Evolutionary conservation across 2,797 vertebrate genomes (phyloP).

Genomic region (Kryptolebias ocellatus): DNA sequence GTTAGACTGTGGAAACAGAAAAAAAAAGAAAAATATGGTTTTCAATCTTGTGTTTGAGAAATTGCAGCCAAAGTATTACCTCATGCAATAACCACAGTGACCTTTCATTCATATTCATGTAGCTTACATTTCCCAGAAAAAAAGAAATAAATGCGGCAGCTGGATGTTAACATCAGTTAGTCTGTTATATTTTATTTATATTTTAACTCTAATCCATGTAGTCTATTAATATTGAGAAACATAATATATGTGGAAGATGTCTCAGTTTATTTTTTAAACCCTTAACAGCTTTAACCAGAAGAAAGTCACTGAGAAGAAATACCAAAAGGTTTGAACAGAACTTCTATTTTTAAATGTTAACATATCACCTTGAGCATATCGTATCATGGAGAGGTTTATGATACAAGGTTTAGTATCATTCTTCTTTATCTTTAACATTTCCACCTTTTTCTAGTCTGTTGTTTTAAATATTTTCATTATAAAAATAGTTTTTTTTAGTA

Average conservation of each 20-base stretch:
- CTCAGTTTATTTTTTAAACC: constrained; percentile 25
- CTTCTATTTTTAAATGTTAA: too few species aligned
- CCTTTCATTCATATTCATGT: constrained; percentile 31
- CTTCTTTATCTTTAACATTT: too few species aligned
- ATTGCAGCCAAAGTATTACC: constrained; percentile 40
- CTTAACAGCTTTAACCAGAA: neutral
- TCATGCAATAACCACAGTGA: constrained; percentile 33
- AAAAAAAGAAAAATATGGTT: constrained; percentile 27
- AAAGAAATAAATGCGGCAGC: neutral
- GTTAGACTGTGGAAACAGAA: constrained; percentile 42
- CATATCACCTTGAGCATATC: too few species aligned
- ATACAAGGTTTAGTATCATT: too few species aligned
- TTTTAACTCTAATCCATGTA: constrained; percentile 34
- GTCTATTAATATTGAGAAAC: constrained; percentile 22
- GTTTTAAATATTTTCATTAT: too few species aligned
- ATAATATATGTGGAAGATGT: neutral
- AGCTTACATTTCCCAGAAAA: constrained; percentile 13
- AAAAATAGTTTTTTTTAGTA: too few species aligned
- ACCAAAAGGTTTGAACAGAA: too few species aligned
- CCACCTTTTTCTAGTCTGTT: too few species aligned
- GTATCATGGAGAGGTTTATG: too few species aligned
- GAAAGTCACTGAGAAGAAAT: too few species aligned
- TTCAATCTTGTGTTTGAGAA: constrained; percentile 42
- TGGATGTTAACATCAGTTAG: neutral
- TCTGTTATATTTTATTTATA: constrained; percentile 6